Evolutionary conservation across 2,113 vertebrate genomes (phyloP), one percentile per base, ranked within the genome.

Genomic region (Galeopterus variegatus): DNA sequence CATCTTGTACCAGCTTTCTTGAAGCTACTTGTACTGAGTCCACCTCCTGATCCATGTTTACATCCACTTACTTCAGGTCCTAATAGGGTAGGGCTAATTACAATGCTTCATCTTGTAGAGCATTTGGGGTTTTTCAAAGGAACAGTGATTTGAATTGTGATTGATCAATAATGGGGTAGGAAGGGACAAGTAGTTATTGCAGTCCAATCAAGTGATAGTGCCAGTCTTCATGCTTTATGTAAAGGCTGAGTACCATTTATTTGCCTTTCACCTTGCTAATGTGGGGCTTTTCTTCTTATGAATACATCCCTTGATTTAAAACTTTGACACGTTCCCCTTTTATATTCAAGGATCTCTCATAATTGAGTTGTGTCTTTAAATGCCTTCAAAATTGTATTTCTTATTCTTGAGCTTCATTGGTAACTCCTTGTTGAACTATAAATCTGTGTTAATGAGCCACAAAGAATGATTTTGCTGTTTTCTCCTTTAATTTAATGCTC

Each of bases 361-460:
- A 21, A 41, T 28, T 3, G 28, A 92, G 64, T 54, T 24, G 11
- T 1, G 12, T 89, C 45, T 94, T 91, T 85, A 79, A 95, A 88
- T 95, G 28, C 8, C 64, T 75, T 84, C 10, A 65, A 64, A 88
- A 60, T 72, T n/a, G 2, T 73, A 45, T 89, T 91, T 95, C 52
- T 4, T 73, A 50, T 67, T 87, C 9, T 79, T 88, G 58, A 87
- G 26, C 2, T 82, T 95, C 83, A 93, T 2, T 86, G 48, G 14
- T 52, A 91, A 70, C 13, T 36, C 41, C 48, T 87, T 88, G 41
- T 18, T 93, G 65, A 85, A 81, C 80, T 91, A 56, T 85, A 52
- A 87, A 73, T 79, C 36, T 64, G 54, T 96, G 28, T 64, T 69
- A 90, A 72, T 90, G 72, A 89, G 60, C 82, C 64, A 83, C 36